Conservation (phyloP, 2,888 invertebrate species). For the Orthosia incerta region DNA sequence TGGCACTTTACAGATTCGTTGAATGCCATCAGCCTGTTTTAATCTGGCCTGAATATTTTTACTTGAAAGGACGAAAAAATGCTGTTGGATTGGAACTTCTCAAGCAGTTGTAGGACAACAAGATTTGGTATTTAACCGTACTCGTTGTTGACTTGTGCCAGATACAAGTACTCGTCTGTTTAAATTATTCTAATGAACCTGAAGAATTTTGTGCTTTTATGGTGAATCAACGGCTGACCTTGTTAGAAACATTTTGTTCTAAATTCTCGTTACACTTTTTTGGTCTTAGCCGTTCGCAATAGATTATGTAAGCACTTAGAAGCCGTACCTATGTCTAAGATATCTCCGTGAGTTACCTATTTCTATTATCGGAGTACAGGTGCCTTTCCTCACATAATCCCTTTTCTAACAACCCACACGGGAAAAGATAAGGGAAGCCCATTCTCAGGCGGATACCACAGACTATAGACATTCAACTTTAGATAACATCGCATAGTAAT, state of each 20-base stretch:
- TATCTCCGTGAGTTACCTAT: slow-evolving; percentile 52
- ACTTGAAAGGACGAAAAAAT: slow-evolving; percentile 58
- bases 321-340: slow-evolving; percentile 36
- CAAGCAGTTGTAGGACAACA: slow-evolving; percentile 51
- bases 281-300: slow-evolving; percentile 3
- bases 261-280: slow-evolving; percentile 45
- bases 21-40: slow-evolving; percentile 60
- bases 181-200: slow-evolving; percentile 58
- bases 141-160: slow-evolving; percentile 56
- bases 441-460: slow-evolving; percentile 21
- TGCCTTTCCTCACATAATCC: slow-evolving; percentile 41
- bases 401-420: slow-evolving; percentile 47
- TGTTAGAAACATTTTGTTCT: slow-evolving; percentile 10
- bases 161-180: slow-evolving; percentile 42
- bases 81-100: slow-evolving; percentile 46
- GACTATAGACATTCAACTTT: slow-evolving; percentile 31
- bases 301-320: slow-evolving; percentile 39
- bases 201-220: slow-evolving; percentile 42
- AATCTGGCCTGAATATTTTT: slow-evolving; percentile 66
- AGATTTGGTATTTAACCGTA: slow-evolving; percentile 50
- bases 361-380: slow-evolving; percentile 52
- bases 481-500: slow-evolving; percentile 26
- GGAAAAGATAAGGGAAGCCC: slow-evolving; percentile 43
- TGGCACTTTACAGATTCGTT: slow-evolving; percentile 60
- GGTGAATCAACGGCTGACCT: slow-evolving; percentile 38